Conservation (phyloP, 2,113 vertebrate species). For the Microtus montanus region DNA sequence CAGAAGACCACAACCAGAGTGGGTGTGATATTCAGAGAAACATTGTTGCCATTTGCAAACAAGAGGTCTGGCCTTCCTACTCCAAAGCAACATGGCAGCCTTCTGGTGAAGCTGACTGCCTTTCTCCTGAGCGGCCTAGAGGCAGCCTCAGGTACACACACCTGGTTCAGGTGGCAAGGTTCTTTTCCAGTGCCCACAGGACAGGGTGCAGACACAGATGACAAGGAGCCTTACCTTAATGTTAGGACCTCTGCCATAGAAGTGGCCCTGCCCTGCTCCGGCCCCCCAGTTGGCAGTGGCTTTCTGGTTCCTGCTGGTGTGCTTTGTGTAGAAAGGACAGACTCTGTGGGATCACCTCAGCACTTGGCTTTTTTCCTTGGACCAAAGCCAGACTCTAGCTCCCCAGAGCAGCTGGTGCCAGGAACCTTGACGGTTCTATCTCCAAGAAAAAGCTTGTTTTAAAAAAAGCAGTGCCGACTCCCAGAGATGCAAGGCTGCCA, state of each 20-base stretch:
- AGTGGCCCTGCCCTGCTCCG: no score
- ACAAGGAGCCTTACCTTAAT: accelerated
- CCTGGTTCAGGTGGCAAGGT: neutral
- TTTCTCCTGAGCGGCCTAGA: neutral
- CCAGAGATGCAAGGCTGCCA: neutral
- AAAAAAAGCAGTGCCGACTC: slow-evolving; percentile 1
- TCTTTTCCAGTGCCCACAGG: neutral
- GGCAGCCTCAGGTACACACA: neutral
- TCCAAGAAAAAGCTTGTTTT: neutral
- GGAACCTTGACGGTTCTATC: neutral
- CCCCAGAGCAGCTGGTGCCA: slow-evolving; percentile 20
- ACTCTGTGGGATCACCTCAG: neutral
- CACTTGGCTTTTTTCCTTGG: slow-evolving; percentile 2
- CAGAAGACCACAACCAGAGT: neutral
- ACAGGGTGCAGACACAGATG: no score
- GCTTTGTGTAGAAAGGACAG: neutral
- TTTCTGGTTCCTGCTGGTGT: neutral
- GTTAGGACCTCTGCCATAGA: neutral
- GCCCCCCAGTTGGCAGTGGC: neutral
- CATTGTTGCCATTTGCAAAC: neutral
- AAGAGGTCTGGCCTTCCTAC: neutral
- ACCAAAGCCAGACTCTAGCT: neutral
- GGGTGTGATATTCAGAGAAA: accelerated
- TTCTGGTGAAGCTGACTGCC: neutral
- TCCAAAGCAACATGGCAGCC: neutral